phyloP scores from a whole-genome alignment of 2,797 vertebrate species.

The Danio tinwini region DNA sequence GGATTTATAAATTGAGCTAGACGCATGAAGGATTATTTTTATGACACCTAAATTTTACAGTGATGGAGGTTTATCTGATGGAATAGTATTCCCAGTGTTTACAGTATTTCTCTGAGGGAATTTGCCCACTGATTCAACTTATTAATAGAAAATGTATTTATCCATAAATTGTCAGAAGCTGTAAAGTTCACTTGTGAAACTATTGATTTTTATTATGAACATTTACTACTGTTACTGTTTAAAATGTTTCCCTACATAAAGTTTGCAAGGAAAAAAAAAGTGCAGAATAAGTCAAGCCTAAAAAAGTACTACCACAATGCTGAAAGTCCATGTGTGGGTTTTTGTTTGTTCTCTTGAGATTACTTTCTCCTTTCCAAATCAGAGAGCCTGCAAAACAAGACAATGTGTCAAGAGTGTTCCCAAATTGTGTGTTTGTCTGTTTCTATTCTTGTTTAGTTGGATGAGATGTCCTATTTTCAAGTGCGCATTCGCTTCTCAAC shows the following conservation, averaged over 20 bases:
- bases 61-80: neutral
- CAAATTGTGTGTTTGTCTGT: constrained; percentile 12
- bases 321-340: constrained; percentile 18
- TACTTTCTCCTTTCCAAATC: constrained; percentile 22
- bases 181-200: neutral
- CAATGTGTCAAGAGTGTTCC: constrained; percentile 28
- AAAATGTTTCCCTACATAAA: neutral
- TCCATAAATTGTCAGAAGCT: neutral
- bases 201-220: neutral
- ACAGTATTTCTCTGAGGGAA: neutral
- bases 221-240: neutral
- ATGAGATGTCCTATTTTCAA: constrained; percentile 23
- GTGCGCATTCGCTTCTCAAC: constrained; percentile 2
- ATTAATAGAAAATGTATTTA: neutral
- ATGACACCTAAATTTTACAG: neutral
- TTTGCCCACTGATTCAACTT: neutral
- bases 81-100: neutral
- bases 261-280: neutral
- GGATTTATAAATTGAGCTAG: neutral
- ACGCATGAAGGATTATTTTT: neutral
- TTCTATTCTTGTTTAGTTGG: constrained; percentile 29
- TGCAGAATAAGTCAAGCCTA: neutral
- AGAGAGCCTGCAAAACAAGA: constrained; percentile 25
- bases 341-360: constrained; percentile 35
- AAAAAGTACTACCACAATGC: neutral